These are phyloP conservation scores for Drosophila suboccidentalis DNA, from an alignment of 2,888 invertebrate genomes.

Conservation along the genomic window DNA sequence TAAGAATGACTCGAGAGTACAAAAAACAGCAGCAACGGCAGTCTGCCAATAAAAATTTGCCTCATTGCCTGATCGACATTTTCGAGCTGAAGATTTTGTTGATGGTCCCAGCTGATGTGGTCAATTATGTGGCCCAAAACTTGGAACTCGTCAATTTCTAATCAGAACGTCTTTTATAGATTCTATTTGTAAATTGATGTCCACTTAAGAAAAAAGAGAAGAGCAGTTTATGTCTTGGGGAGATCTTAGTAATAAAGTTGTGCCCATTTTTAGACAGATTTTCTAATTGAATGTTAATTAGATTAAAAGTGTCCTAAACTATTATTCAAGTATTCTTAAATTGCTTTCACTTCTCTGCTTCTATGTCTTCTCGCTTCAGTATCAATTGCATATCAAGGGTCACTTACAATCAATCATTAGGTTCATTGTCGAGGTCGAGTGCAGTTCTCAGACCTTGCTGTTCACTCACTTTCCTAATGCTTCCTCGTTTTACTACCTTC, in stretches of 20 bases:
- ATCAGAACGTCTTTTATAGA: slow-evolving; percentile 12
- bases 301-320: too few relatives aligned
- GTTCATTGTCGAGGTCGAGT: slow-evolving; percentile 51
- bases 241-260: too few relatives aligned
- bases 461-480: slow-evolving; percentile 5
- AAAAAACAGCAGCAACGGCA: slow-evolving; percentile 10
- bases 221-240: neutral
- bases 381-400: neutral
- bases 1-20: slow-evolving; percentile 2
- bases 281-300: too few relatives aligned
- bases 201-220: neutral
- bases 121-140: slow-evolving; percentile 21
- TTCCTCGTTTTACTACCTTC: neutral
- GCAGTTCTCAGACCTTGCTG: slow-evolving; percentile 4
- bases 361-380: neutral
- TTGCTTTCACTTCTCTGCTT: neutral
- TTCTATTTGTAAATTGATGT: slow-evolving; percentile 7
- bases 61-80: slow-evolving; percentile 19
- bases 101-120: slow-evolving; percentile 24
- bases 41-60: slow-evolving; percentile 26
- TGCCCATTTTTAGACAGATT: too few relatives aligned
- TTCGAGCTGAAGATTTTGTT: slow-evolving; percentile 13
- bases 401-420: slow-evolving; percentile 22
- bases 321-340: too few relatives aligned
- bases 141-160: slow-evolving; percentile 29